Conservation (phyloP, 2,888 invertebrate species). For the Hydroisotoma schaefferi region DNA sequence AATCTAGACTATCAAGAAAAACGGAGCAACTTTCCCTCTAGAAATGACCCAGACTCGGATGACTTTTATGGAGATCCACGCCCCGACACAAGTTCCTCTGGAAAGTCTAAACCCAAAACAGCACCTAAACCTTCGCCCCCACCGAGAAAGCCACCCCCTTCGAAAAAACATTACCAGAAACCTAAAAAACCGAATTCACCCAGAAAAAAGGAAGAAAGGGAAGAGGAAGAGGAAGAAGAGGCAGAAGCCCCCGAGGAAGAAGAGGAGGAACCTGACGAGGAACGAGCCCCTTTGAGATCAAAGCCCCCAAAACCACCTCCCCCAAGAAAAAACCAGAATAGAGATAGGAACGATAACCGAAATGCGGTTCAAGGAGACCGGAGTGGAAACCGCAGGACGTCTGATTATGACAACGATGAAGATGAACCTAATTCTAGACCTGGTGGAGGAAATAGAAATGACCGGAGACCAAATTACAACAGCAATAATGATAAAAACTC, state of each 20-base stretch:
- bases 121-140: constrained; percentile 3
- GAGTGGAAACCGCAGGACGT: constrained; percentile 1
- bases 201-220: background rate
- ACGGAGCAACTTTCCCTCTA: constrained; percentile 17
- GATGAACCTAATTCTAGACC: background rate
- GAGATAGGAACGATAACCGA: constrained; percentile 3
- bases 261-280: constrained; percentile 33
- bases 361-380: constrained; percentile 2
- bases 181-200: background rate
- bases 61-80: constrained; percentile 42
- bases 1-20: background rate
- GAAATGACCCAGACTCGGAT: constrained; percentile 42
- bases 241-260: constrained; percentile 16
- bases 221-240: constrained; percentile 4
- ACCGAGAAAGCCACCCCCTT: constrained; percentile 4
- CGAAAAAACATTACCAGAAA: constrained; percentile 3
- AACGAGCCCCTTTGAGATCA: constrained; percentile 11
- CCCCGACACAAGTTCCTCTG: constrained; percentile 17
- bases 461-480: background rate
- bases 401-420: constrained; percentile 3
- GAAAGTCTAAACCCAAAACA: constrained; percentile 2
- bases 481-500: constrained; percentile 3
- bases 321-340: background rate
- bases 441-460: background rate
- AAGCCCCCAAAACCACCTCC: constrained; percentile 15